Evolutionary conservation across 2,797 vertebrate genomes (phyloP), one percentile per base, ranked within the genome.

Genomic region (Epinephelus awoara): DNA sequence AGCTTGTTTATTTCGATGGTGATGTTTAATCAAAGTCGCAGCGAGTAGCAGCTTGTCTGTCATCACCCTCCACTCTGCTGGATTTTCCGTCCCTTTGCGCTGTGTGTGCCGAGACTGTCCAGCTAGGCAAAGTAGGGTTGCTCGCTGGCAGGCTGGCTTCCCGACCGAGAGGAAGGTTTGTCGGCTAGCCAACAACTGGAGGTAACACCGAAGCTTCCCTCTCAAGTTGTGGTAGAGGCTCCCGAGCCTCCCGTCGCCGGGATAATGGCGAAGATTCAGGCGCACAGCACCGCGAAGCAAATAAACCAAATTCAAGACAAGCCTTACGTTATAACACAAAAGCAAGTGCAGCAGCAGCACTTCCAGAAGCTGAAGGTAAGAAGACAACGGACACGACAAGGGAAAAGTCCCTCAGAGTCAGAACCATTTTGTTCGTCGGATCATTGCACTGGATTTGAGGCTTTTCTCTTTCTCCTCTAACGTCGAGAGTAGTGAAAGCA

Each of bases 331-430:
- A 95, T 96, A 82, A 90, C 93, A 77, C 96, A 96, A 91, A 96
- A 96, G 91, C 96, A 96, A 93, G 95, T 95, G 90, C 95, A 96
- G 88, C 96, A 96, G 91, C 96, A 96, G 91, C 96, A 96, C 94
- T 96, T 96, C 91, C 96, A 96, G 91, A 96, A 96, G 88, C 96
- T 96, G 79, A 96, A 96, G 96, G 96, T 96, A 94, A 95, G 93
- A 88, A 91, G 90, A 92, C 83, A 84, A 85, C 85, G 83, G 81
- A 72, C 88, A 84, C 82, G 82, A 83, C 82, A 83, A 52, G 80
- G 84, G 80, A 90, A 93, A 94, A 94, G 92, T 94, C 87, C 90
- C 87, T 75, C 72, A 75, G 89, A 92, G 91, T 92, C 91, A 93
- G 52, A 91, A 94, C 93, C 95, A 94, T 95, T 95, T 95, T 96